Evolutionary conservation across 2,113 vertebrate species (phyloP), one percentile per base, ranked within the genome.

Genomic region (Aegithalos caudatus): DNA sequence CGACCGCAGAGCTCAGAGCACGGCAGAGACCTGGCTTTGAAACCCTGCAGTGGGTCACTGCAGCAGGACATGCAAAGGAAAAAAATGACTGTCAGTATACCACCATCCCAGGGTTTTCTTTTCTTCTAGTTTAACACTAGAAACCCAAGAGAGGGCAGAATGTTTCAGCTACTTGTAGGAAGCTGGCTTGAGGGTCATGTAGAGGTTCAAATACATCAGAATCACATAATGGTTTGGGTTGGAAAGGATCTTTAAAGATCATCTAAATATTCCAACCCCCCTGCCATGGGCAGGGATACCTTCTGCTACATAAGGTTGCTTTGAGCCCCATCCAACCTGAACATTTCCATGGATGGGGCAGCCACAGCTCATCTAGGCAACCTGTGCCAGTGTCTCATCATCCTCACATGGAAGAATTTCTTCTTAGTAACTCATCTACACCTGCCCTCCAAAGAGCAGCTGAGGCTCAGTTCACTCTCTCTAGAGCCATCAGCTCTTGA

Each of bases 51-150:
- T 1, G 6, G 57, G 81, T 48, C 35, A 20, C 20, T 0, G 21
- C 21, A 48, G 50, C 60, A 33, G 24, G 47, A 56, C 17, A 57
- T 8, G 54, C 29, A 70, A 60, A 58, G 44, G 33, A 80, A 70
- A 67, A 17, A n/a, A 20, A 27, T 1, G 11, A 20, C 17, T 31
- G 47, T 3, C 6, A 27, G 47, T 8, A 24, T 1, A n/a, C 4
- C 28, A 53, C 47, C 35, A 28, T 8, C 14, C 15, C 14, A 23
- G 40, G 31, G n/a, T 38, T 25, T 77, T 37, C 24, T 67, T 38
- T 42, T 54, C 51, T 47, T 57, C 72, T 31, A 8, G 13, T 44
- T 88, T 56, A 80, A 65, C 25, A 47, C 7, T 37, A 20, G 54
- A 60, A 89, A 57, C 4, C 13, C 23, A 44, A 31, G 47, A 57